A percentile compares a stretch with the other conserved stretches of the same genome.
Conservation (phyloP, 2,888 invertebrate genomes). For the Mesorhabditis spiculigera region DNA sequence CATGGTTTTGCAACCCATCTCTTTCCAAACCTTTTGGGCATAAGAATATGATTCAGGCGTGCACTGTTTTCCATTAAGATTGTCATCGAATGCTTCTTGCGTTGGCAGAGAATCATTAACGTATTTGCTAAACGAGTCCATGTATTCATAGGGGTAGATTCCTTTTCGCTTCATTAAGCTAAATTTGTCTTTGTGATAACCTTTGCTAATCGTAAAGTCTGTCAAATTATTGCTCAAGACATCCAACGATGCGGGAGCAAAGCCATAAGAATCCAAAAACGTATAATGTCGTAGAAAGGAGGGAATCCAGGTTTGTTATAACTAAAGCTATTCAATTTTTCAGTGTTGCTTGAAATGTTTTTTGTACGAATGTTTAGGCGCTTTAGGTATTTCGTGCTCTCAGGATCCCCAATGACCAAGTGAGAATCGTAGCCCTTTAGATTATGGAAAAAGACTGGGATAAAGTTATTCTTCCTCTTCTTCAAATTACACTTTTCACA, state of each 20-base stretch:
- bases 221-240: not conserved
- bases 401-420: conserved; percentile 19
- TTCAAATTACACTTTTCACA: conserved; percentile 22
- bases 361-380: conserved; percentile 21
- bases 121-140: conserved; percentile 33
- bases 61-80: conserved; percentile 14
- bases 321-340: conserved; percentile 31
- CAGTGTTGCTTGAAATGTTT: conserved; percentile 19
- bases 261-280: conserved; percentile 24
- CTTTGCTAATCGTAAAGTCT: not conserved
- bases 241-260: conserved; percentile 22
- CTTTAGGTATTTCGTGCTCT: conserved; percentile 13
- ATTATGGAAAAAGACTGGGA: conserved; percentile 27
- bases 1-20: no score
- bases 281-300: no score
- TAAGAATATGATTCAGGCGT: conserved; percentile 26
- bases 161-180: conserved; percentile 25
- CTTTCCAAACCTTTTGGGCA: no score
- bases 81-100: conserved; percentile 16
- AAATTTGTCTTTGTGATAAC: conserved; percentile 5
- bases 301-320: conserved; percentile 15
- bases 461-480: conserved; percentile 23
- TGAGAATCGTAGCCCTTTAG: conserved; percentile 29
- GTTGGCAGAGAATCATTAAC: conserved; percentile 29
- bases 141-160: conserved; percentile 46